Conservation (phyloP, 2,113 vertebrate species). For the Mastomys coucha region DNA sequence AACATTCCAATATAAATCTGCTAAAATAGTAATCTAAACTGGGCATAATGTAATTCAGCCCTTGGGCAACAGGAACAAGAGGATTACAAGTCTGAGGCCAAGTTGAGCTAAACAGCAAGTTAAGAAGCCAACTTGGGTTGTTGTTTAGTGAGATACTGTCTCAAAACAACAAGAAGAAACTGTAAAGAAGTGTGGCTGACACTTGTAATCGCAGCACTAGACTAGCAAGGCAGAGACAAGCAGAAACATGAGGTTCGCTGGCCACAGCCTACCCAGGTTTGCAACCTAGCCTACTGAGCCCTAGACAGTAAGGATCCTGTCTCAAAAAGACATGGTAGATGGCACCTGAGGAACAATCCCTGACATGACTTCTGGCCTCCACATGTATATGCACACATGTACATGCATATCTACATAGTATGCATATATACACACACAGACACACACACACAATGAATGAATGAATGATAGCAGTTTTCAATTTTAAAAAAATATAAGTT, state of each 20-base stretch:
- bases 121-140: not conserved
- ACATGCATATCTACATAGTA: not conserved
- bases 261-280: not conserved
- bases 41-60: not conserved
- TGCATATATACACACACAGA: not conserved
- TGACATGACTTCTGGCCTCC: not conserved
- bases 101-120: not conserved
- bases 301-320: not conserved
- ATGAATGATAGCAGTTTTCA: not conserved
- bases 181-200: too few relatives aligned
- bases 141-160: not conserved
- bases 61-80: not conserved
- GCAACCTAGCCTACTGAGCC: not conserved
- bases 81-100: not conserved
- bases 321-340: not conserved
- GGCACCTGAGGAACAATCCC: not conserved
- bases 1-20: conserved; percentile 33
- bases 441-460: not conserved
- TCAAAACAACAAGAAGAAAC: not conserved
- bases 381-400: not conserved
- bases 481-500: not conserved
- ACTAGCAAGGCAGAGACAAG: not conserved
- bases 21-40: not conserved
- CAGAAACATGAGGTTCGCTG: not conserved
- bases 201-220: not conserved